Conservation (phyloP, 1,140 invertebrate species). For the Phymorhynchus buccinoides region DNA sequence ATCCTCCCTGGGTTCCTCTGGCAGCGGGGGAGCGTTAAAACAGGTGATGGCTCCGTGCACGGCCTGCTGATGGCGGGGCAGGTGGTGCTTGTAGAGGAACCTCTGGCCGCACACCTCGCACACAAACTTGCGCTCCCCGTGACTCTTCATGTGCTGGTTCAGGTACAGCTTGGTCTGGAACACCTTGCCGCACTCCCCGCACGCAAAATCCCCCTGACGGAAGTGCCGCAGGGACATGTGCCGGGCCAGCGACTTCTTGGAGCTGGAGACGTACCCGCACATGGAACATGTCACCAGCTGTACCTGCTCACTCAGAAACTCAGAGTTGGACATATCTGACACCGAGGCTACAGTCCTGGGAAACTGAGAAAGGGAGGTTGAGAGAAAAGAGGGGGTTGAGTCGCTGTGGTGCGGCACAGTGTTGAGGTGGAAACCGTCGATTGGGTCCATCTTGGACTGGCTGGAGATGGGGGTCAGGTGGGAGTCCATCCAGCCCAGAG, state of each 20-base stretch:
- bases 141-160: constrained; percentile 40
- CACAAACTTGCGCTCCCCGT: constrained; percentile 46
- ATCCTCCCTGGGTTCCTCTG: background rate
- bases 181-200: constrained; percentile 42
- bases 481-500: background rate
- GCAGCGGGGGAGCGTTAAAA: background rate
- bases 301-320: background rate
- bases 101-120: constrained; percentile 42
- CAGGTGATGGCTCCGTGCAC: constrained; percentile 36
- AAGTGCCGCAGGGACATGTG: constrained; percentile 21
- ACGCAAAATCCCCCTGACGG: constrained; percentile 31
- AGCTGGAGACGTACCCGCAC: constrained; percentile 18
- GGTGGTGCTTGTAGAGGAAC: constrained; percentile 47
- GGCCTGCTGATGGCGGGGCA: constrained; percentile 36
- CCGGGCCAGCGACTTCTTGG: constrained; percentile 6
- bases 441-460: background rate
- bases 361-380: background rate
- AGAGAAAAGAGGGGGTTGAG: background rate
- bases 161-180: constrained; percentile 42
- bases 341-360: background rate
- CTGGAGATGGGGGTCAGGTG: constrained; percentile 8
- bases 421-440: background rate
- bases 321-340: background rate
- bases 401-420: background rate
- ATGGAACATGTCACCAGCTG: constrained; percentile 3